Percentiles rank a stretch among this genome's conserved stretches.
phyloP scores from a whole-genome alignment of 2,113 vertebrate genomes.

The Shinisaurus crocodilurus region DNA sequence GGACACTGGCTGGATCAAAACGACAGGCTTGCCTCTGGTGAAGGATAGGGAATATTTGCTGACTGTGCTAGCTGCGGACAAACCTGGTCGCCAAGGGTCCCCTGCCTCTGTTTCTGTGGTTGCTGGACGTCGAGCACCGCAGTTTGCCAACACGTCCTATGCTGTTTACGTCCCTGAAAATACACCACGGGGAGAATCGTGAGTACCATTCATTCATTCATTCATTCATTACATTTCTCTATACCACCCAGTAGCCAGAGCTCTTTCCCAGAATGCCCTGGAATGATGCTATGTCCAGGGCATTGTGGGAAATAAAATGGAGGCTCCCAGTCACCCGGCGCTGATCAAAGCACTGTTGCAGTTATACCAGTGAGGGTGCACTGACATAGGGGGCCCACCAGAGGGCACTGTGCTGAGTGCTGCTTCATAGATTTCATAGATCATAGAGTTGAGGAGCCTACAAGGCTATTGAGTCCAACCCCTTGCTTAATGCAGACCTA shows the following conservation, averaged over 20 bases:
- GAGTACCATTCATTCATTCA: conserved; percentile 68
- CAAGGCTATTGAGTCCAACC: too few relatives aligned
- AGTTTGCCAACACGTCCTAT: conserved; percentile 86
- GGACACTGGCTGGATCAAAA: conserved; percentile 85
- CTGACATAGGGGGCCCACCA: neutral
- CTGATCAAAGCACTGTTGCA: neutral
- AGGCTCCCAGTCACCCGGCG: neutral
- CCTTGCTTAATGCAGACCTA: neutral
- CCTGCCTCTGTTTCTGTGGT: conserved; percentile 82
- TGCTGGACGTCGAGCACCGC: conserved; percentile 82
- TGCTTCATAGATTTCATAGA: too few relatives aligned
- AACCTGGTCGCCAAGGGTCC: conserved; percentile 81
- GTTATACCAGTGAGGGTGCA: neutral
- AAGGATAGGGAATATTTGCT: conserved; percentile 85
- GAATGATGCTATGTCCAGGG: neutral
- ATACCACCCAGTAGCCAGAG: too few relatives aligned
- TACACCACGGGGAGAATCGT: conserved; percentile 79
- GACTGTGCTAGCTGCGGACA: conserved; percentile 83
- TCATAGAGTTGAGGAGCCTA: too few relatives aligned
- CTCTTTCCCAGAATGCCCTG: neutral
- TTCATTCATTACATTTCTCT: neutral
- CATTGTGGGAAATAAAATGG: neutral
- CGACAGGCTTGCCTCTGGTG: conserved; percentile 84
- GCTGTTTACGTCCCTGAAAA: conserved; percentile 83
- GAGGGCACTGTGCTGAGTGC: neutral